Evolutionary conservation across 1,140 invertebrate genomes (phyloP).

Genomic region (Euura saliciscinereae): DNA sequence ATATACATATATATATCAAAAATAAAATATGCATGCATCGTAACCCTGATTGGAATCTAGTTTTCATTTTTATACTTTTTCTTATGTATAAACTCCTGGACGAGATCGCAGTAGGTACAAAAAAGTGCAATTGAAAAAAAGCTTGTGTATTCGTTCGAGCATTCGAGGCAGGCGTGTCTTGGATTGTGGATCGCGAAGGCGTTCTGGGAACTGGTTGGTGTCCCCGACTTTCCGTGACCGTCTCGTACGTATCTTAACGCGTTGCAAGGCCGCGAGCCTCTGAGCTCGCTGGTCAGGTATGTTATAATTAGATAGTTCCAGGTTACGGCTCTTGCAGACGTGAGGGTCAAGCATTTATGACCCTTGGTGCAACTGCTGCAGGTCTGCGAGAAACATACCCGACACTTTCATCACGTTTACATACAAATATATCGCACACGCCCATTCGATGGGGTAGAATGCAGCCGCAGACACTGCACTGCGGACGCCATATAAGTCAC

Average conservation of each 20-base stretch:
- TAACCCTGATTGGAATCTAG: no score
- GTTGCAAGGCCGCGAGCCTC: background rate
- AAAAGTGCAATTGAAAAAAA: background rate
- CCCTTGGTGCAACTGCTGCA: background rate
- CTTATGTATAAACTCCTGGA: no score
- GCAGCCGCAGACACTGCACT: no score
- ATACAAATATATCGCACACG: no score
- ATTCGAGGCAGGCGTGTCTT: background rate
- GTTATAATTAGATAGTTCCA: background rate
- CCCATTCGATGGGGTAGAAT: no score
- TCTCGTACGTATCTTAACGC: background rate
- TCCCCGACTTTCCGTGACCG: background rate
- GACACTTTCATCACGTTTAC: background rate
- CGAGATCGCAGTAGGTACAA: no score
- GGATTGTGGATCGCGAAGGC: background rate
- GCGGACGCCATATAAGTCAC: no score
- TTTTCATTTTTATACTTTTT: no score
- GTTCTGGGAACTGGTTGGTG: background rate
- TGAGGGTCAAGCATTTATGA: constrained; percentile 3
- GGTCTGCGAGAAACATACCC: background rate
- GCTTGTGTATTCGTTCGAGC: background rate
- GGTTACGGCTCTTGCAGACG: background rate
- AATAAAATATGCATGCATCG: background rate
- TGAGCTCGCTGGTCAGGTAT: background rate
- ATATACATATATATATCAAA: background rate